Base-by-base conservation (phyloP, 2,113 vertebrate genomes). In the Emydura subglobosa region DNA sequence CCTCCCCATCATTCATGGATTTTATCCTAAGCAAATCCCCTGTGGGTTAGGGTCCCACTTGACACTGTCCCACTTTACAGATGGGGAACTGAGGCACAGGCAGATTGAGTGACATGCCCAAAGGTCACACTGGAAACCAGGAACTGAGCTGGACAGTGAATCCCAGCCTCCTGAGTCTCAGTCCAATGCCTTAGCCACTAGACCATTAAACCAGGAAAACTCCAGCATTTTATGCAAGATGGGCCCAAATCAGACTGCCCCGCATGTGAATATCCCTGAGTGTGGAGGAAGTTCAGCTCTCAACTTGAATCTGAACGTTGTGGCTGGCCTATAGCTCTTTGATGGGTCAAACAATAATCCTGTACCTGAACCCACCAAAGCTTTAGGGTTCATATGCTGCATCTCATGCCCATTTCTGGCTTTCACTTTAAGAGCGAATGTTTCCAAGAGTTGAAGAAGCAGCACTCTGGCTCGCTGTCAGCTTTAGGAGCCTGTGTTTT, bases 391-490 rank as follows among this genome's bases (percentile, higher is more conserved):
- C 8, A 54, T 92, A 50, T 42, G 85, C 10, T 13, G 50, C 65
- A 65, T 91, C 86, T 86, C 55, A 79, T 72, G 82, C 10, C 80
- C 42, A 72, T 11, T 44, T 82, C 10, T 74, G 72, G 24, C 3
- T 95, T 86, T 92, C 85, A 16, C 7, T 87, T 55, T 79, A 74
- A 83, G 14, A 82, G 83, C 47, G 16, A 72, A 39, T 78, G 24
- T 89, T 86, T 89, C 44, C n/a, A 65, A 57, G 7, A 83, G n/a
- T 4, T 89, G 89, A 86, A 93, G 89, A 93, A 92, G 78, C 87
- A 93, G 47, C 55, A 31, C 31, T 93, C 92, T 87, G 65, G 42
- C 47, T 79, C 31, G 42, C 79, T 95, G 87, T 86, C 89, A 89
- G 80, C 21, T 82, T 91, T 44, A 49, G 16, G 55, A 76, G 29